Conservation (phyloP, 2,113 vertebrate genomes). For the Sebastes fasciatus region DNA sequence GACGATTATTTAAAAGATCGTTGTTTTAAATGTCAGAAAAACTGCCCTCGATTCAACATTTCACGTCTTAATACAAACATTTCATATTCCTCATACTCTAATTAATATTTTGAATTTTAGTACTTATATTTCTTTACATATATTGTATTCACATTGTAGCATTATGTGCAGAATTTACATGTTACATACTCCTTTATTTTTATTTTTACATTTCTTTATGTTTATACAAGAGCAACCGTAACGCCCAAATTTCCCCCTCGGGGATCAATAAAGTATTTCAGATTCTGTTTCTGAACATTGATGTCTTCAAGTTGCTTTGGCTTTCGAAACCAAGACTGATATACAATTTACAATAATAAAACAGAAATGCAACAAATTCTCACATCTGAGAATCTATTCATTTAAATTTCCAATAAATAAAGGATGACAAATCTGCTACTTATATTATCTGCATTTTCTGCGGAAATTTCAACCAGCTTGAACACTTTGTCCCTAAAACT, state of each 20-base stretch:
- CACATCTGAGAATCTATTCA: not conserved
- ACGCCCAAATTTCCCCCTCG: too few relatives aligned
- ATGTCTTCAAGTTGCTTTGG: not conserved
- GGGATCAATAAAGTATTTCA: too few relatives aligned
- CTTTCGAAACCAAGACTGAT: not conserved
- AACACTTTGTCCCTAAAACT: constrained; percentile 11
- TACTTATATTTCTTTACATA: too few relatives aligned
- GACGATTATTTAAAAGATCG: not conserved
- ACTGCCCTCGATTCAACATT: not conserved
- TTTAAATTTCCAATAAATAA: not conserved
- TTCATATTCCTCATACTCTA: too few relatives aligned
- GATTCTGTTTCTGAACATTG: too few relatives aligned
- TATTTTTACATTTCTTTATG: too few relatives aligned
- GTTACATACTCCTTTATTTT: too few relatives aligned
- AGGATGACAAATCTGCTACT: not conserved
- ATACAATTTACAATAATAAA: not conserved
- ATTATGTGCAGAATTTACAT: too few relatives aligned
- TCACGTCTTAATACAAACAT: too few relatives aligned
- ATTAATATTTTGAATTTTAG: too few relatives aligned
- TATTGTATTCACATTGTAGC: too few relatives aligned
- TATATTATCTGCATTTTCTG: not conserved
- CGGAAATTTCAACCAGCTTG: not conserved
- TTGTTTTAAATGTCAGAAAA: not conserved
- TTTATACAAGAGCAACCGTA: too few relatives aligned
- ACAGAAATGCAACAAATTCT: not conserved